These are phyloP conservation scores for Dioctria linearis DNA, from an alignment of 2,888 invertebrate species.

Conservation along the genomic window DNA sequence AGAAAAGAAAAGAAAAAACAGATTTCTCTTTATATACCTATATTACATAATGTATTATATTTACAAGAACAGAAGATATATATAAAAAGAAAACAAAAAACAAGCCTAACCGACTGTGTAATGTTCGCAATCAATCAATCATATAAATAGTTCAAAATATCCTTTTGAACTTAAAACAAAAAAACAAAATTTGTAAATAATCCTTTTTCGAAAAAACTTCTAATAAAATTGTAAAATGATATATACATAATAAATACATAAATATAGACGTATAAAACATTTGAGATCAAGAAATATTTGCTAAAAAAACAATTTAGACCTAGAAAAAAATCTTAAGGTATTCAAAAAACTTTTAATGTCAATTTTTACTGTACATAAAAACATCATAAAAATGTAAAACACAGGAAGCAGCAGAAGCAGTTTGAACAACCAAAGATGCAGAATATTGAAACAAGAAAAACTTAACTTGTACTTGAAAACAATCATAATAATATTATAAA, in stretches of 20 bases:
- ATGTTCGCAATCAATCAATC: background rate
- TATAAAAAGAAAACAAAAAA: no score
- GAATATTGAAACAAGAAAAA: constrained; percentile 4
- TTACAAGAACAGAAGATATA: background rate
- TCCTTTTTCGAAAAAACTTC: background rate
- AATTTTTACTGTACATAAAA: constrained; percentile 37
- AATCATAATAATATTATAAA: constrained; percentile 42
- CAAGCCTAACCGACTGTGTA: background rate
- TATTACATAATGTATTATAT: background rate
- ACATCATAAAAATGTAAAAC: background rate
- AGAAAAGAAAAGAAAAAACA: background rate
- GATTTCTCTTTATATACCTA: background rate
- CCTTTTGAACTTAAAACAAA: background rate
- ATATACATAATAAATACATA: background rate
- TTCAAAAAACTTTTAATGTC: constrained; percentile 29
- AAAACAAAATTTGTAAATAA: background rate
- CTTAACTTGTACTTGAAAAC: constrained; percentile 35
- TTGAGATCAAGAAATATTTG: no score
- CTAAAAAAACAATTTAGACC: background rate
- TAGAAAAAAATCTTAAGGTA: background rate
- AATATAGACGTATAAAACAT: background rate
- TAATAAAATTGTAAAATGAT: background rate
- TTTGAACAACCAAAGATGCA: constrained; percentile 11
- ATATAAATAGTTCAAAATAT: background rate
- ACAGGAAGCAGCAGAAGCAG: background rate